A percentile compares a stretch with the other conserved stretches of the same genome.
phyloP scores from a whole-genome alignment of 2,113 vertebrate species.

The Chloebia gouldiae region DNA sequence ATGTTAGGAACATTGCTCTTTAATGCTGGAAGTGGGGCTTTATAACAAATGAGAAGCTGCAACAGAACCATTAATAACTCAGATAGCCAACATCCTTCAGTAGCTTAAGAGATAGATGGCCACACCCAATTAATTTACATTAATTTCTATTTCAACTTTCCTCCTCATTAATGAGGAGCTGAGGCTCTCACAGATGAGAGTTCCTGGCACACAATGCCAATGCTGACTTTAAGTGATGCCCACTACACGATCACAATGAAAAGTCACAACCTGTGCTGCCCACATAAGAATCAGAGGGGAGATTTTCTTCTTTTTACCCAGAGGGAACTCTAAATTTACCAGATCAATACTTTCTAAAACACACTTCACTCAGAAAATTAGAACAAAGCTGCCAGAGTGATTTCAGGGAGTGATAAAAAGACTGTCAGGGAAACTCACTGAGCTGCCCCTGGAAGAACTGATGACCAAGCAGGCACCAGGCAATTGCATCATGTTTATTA shows the following conservation, averaged over 20 bases:
- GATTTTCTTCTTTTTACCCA: not conserved
- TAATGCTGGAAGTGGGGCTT: not conserved
- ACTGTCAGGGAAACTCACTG: not conserved
- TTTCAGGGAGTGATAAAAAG: not conserved
- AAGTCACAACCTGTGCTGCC: not conserved
- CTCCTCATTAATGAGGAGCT: not conserved
- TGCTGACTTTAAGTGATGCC: not conserved
- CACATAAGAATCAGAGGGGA: not conserved
- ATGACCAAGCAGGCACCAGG: not conserved
- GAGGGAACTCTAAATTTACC: not conserved
- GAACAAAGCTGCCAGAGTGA: not conserved
- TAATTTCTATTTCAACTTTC: constrained; percentile 1
- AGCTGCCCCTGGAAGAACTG: not conserved
- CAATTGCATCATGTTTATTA: constrained; percentile 19
- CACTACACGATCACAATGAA: fast-evolving
- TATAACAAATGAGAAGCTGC: not conserved
- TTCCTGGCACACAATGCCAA: not conserved
- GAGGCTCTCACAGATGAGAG: not conserved
- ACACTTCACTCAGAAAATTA: not conserved
- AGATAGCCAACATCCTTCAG: not conserved
- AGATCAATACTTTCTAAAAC: not conserved
- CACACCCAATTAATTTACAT: not conserved
- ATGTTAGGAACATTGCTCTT: fast-evolving
- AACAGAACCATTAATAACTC: not conserved
- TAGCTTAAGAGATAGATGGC: not conserved